Percentiles rank a stretch among this genome's conserved stretches.
phyloP scores from a whole-genome alignment of 2,113 vertebrate genomes.

The Corythornis cristatus region DNA sequence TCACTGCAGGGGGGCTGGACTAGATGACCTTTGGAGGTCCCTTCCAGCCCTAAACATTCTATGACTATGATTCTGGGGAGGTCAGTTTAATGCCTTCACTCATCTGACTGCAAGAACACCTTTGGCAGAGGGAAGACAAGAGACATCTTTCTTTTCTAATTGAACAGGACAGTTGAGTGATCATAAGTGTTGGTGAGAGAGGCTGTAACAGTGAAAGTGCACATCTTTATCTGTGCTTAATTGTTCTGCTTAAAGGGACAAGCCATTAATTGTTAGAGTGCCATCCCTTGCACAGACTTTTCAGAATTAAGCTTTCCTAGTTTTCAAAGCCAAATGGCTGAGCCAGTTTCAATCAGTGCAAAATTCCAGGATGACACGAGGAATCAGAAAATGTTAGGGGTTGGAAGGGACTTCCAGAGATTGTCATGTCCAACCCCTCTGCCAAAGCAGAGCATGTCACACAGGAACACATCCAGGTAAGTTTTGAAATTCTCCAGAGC shows the following conservation, averaged over 20 bases:
- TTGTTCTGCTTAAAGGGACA: background rate
- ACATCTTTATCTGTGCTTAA: background rate
- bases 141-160: conserved; percentile 63
- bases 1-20: too few relatives aligned
- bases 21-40: too few relatives aligned
- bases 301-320: background rate
- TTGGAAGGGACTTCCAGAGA: too few relatives aligned
- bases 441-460: too few relatives aligned
- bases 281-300: background rate
- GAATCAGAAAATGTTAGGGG: background rate
- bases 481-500: too few relatives aligned
- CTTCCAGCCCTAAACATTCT: too few relatives aligned
- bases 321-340: background rate
- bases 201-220: background rate
- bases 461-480: too few relatives aligned
- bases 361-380: background rate
- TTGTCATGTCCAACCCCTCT: too few relatives aligned
- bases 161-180: conserved; percentile 63
- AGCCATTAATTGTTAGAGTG: background rate
- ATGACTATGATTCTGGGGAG: too few relatives aligned
- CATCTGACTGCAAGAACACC: conserved; percentile 21
- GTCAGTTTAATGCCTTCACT: background rate
- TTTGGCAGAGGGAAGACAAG: background rate
- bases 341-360: background rate
- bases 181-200: conserved; percentile 38